Evolutionary conservation across 2,888 invertebrate genomes (phyloP), one percentile per base, ranked within the genome.

Genomic region (Acleris laterana): DNA sequence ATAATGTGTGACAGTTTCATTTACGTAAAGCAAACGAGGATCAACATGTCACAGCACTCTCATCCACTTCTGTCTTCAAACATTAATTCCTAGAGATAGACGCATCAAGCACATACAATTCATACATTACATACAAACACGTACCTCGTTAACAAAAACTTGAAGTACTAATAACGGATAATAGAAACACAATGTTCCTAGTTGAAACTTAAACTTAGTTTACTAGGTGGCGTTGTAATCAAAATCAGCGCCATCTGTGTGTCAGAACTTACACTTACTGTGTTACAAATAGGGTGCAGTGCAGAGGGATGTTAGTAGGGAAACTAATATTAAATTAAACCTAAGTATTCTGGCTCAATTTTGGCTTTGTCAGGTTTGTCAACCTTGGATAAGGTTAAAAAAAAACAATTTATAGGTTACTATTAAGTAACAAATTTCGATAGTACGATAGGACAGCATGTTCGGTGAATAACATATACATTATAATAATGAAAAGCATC

Each of bases 111-210:
- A 60, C 53, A 53, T 61, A 61, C 55, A 50, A 48, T 46, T 50
- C 64, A 55, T 44, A 49, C 64, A 49, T 46, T 48, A 22, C 65
- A 52, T 57, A 61, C 61, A 52, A 66, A 51, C 65, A 57, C 25
- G 55, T 56, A 66, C 61, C 66, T 66, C 62, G 11, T 38, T 66
- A 66, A 66, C 66, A 66, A 57, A 66, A 66, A 66, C 62, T 17
- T 56, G 60, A 61, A 65, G 65, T 65, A 64, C 55, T 58, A 49
- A 61, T 38, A 65, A 65, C 17, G 49, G 49, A 6, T 50, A 56
- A 49, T 49, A 50, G 17, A 55, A 55, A 56, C 46, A 64, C 52
- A 48, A 38, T 60, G 22, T 49, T 55, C 20, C 17, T 46, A 46
- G 5, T 20, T 62, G 17, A 49, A 11, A 38, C 38, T 38, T 25